Percentiles rank a stretch among this genome's conserved stretches.
phyloP scores from a whole-genome alignment of 2,797 vertebrate genomes.

The Acridotheres tristis region DNA sequence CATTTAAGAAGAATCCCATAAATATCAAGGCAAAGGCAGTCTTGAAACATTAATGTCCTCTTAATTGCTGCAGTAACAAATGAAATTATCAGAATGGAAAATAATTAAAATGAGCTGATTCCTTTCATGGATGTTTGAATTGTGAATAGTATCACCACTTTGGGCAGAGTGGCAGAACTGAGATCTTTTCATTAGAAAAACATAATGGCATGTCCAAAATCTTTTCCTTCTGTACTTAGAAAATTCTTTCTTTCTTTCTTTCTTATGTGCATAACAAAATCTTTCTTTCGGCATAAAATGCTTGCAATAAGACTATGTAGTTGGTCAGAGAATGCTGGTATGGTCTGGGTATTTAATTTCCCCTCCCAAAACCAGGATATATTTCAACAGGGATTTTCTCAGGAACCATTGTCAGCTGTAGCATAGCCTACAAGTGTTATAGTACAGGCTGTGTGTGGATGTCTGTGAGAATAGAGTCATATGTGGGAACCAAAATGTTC shows the following conservation, averaged over 20 bases:
- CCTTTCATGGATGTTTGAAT: neutral
- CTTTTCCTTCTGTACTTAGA: neutral
- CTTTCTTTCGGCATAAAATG: neutral
- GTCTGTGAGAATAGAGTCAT: neutral
- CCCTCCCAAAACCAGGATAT: accelerated
- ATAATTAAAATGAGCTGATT: neutral
- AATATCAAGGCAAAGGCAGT: neutral
- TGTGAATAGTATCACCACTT: neutral
- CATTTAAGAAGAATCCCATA: neutral
- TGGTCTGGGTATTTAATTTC: accelerated
- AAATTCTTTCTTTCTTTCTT: neutral
- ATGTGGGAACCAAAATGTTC: neutral
- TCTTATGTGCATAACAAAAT: neutral
- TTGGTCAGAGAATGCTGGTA: neutral
- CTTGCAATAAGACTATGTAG: neutral
- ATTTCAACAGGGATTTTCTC: neutral
- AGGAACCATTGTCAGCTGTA: neutral
- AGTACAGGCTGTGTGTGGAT: neutral
- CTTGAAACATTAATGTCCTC: neutral
- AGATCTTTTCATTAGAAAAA: neutral
- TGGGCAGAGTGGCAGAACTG: neutral
- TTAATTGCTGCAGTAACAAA: neutral
- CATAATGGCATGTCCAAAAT: neutral
- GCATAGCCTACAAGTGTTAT: neutral
- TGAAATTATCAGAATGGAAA: neutral